Base-by-base conservation (phyloP, 1,140 invertebrate species). In the Oreohelix idahoensis region DNA sequence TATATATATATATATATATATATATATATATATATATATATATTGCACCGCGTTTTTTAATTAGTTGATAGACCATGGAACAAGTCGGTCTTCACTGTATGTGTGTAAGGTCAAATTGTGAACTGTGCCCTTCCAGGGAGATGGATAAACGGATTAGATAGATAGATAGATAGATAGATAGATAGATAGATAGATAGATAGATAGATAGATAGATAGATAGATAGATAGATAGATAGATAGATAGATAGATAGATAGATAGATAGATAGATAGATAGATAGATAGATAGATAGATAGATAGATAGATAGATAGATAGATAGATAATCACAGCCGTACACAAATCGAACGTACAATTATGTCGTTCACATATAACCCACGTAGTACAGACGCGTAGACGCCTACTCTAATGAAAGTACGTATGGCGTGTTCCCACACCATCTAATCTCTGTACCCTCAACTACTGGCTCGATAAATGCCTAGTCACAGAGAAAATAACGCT, bases 171-270 rank as follows among this genome's bases (percentile, higher is more conserved):
- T n/a, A 75, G 73, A 75, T 32, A 45, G 73, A 75, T 20, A 49
- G 45, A 75, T 17, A 42, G 20, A 49, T 39, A 49, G 39, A 75
- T 42, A 42, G 73, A 45, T 42, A 45, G 36, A 45, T 75, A 29
- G 36, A n/a, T 42, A n/a, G 39, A 75, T 75, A 75, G 45, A 39
- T 49, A 49, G 73, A 39, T 75, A 75, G 73, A 75, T 45, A 45
- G 42, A 45, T 66, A 66, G 58, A 66, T 39, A 39, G 71, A 73
- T 73, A 73, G 71, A 73, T 39, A 38, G 71, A 73, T 73, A 73
- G 71, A 73, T 66, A 73, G 29, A 73, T 73, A 73, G 71, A 73
- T 39, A 73, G 29, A 73, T 39, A 73, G 71, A 73, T 73, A 73
- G 29, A 73, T 39, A 73, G 71, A 73, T 73, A 73, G 71, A 39